Percentiles rank a stretch among this genome's conserved stretches.
phyloP scores from a whole-genome alignment of 1,140 invertebrate genomes.

The Microvelia longipes region DNA sequence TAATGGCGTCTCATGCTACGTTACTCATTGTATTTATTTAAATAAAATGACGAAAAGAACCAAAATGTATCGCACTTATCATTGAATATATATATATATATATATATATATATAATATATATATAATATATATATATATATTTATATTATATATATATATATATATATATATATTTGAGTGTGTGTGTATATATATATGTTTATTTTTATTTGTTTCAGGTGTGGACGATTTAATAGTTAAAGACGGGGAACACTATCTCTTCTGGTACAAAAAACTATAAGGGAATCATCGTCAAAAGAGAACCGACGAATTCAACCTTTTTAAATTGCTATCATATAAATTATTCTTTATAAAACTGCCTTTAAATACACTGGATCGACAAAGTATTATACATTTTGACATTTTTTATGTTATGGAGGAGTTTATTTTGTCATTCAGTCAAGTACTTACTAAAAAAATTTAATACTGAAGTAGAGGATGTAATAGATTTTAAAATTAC shows the following conservation, averaged over 20 bases:
- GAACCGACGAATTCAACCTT: too few species aligned
- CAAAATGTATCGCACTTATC: too few species aligned
- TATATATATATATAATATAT: neutral
- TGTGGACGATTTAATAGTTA: constrained; percentile 55
- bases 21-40: neutral
- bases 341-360: too few species aligned
- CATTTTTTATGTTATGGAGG: too few species aligned
- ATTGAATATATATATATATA: neutral
- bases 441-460: too few species aligned
- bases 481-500: too few species aligned
- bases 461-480: too few species aligned
- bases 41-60: neutral
- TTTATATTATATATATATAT: neutral
- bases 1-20: neutral
- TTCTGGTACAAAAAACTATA: constrained; percentile 86
- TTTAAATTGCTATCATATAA: too few species aligned
- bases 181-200: neutral
- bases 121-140: neutral
- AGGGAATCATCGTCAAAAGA: too few species aligned
- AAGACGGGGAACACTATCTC: constrained; percentile 67
- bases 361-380: too few species aligned
- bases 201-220: constrained; percentile 9
- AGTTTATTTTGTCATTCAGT: too few species aligned
- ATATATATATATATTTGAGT: neutral
- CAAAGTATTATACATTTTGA: too few species aligned